Base-by-base conservation (phyloP, 2,113 vertebrate genomes). In the Thomomys bottae region DNA sequence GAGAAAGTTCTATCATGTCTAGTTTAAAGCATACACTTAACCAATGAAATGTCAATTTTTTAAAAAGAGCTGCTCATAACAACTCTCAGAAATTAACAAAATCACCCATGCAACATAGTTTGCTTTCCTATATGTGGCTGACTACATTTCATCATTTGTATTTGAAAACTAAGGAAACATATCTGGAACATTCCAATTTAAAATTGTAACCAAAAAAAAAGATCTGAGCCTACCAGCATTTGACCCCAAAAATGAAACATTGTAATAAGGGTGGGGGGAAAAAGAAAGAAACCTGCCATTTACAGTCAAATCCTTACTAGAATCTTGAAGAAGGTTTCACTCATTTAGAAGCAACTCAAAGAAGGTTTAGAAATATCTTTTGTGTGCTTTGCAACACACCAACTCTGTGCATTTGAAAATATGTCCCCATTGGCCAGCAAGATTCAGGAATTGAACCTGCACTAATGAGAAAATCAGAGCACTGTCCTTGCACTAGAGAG, bases 81-180 rank as follows among this genome's bases (percentile, higher is more conserved):
- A 93, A 57, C 21, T 70, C n/a, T 34, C 66, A 34, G 21, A 26
- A 93, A 64, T 83, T 32, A 71, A 89, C 94, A 18, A 89, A 89
- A 61, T 82, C 67, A 76, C 67, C 36, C 4, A 38, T 66, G 59
- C 32, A 91, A 84, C 4, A 38, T 67, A 34, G 78, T 81, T 88
- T 93, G 66, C 67, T 87, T 77, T 75, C 38, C 63, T 81, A 18
- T 82, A 36, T 63, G 57, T 90, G 59, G 76, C 49, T 63, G 20
- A 54, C 88, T 80, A 90, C 84, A 61, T 64, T n/a, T 87, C 61
- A 18, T 42, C 11, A 86, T 90, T 45, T 59, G 8, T 68, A 68
- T 77, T 80, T 92, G 75, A 95, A 93, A 94, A 76, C 38, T 88
- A 77, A 91, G 70, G 87, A 93, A 87, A 49, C 32, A 88, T 77